Evolutionary conservation across 2,113 vertebrate genomes (phyloP).

Genomic region (Burhinus oedicnemus): DNA sequence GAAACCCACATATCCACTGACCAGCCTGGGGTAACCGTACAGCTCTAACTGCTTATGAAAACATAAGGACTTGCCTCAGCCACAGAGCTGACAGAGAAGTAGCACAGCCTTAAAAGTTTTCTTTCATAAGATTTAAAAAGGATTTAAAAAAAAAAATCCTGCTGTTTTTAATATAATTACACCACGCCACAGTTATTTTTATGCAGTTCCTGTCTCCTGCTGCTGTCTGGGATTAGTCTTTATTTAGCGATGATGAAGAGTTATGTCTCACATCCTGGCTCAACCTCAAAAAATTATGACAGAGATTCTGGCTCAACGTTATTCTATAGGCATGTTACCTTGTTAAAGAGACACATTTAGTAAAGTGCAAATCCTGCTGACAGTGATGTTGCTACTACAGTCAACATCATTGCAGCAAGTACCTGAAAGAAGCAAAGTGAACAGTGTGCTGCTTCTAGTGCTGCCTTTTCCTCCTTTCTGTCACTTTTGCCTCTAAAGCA

Average conservation of each 20-base stretch:
- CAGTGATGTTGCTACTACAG: neutral
- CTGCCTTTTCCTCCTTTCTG: neutral
- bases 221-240: constrained; percentile 1
- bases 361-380: neutral
- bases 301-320: neutral
- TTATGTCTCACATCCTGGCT: neutral
- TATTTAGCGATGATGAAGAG: neutral
- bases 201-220: neutral
- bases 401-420: neutral
- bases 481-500: neutral
- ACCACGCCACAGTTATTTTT: neutral
- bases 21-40: neutral
- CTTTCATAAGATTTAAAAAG: neutral
- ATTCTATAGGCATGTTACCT: neutral
- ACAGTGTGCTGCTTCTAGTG: rapidly evolving
- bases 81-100: neutral
- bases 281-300: neutral
- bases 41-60: neutral
- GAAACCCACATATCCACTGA: neutral
- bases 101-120: neutral
- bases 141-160: neutral
- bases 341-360: neutral
- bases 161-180: constrained; percentile 28
- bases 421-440: neutral
- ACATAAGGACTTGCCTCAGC: neutral